Percentiles rank a stretch among this genome's conserved stretches.
Evolutionary conservation across 2,113 vertebrate genomes (phyloP).

Genomic region (Suricata suricatta): DNA sequence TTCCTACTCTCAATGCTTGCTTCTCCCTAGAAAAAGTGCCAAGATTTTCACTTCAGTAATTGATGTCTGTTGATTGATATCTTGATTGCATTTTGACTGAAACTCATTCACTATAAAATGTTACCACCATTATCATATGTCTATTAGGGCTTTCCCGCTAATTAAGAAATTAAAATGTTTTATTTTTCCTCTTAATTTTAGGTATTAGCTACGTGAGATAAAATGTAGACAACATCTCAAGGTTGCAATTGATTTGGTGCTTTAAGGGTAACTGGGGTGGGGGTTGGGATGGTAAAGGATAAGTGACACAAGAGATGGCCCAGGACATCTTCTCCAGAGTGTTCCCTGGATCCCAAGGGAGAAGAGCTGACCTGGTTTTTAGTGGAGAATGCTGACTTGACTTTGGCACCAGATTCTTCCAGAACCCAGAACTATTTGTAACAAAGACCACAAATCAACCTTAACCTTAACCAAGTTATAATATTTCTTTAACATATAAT

Average conservation of each 20-base stretch:
- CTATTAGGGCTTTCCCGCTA: neutral
- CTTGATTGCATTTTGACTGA: constrained; percentile 14
- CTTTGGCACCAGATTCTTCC: neutral
- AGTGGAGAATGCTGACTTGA: neutral
- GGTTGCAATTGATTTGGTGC: neutral
- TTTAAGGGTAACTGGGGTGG: neutral
- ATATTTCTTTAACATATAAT: neutral
- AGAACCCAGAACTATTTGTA: neutral
- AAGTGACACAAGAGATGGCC: neutral
- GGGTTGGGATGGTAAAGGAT: neutral
- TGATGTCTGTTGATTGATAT: neutral
- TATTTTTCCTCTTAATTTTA: constrained; percentile 13
- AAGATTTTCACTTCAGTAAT: constrained; percentile 15
- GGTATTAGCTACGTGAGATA: neutral
- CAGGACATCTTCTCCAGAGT: neutral
- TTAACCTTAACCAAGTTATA: neutral
- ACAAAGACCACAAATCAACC: neutral
- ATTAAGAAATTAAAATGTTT: constrained; percentile 3
- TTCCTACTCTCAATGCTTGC: neutral
- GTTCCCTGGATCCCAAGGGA: neutral
- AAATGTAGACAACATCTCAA: neutral
- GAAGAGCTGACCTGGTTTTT: neutral
- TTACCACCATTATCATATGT: neutral
- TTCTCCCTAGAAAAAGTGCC: constrained; percentile 40
- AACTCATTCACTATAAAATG: neutral